Percentiles rank a stretch among this genome's conserved stretches.
phyloP scores from a whole-genome alignment of 2,113 vertebrate genomes.

The Centrocercus urophasianus region DNA sequence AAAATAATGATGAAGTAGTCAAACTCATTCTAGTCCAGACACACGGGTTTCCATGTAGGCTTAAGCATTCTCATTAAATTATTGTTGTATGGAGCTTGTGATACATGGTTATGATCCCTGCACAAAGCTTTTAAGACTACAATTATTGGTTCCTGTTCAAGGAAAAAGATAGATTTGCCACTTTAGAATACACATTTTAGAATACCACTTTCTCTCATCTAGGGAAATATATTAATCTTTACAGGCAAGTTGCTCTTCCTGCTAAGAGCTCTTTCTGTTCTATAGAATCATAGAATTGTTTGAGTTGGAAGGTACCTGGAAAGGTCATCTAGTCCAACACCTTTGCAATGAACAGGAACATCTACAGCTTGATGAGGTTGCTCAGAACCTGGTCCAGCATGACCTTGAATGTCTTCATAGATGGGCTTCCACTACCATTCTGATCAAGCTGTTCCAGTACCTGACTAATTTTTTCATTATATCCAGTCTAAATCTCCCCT shows the following conservation, averaged over 20 bases:
- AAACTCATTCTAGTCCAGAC: background rate
- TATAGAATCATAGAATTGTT: background rate
- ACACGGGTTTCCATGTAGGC: background rate
- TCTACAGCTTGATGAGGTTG: no score
- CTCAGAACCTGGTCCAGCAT: no score
- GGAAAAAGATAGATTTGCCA: background rate
- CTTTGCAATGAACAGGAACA: no score
- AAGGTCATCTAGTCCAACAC: no score
- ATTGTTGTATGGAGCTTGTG: background rate
- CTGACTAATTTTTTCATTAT: no score
- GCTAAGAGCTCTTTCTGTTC: background rate
- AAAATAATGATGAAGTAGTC: background rate
- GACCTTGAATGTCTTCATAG: no score
- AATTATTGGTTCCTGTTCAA: background rate
- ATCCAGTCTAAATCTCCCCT: no score
- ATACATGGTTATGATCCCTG: background rate
- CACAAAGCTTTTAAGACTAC: background rate
- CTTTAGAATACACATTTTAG: no score
- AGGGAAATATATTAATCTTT: background rate
- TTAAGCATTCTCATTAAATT: slow-evolving; percentile 8
- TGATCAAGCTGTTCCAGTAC: no score
- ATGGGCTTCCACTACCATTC: no score
- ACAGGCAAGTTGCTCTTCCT: background rate
- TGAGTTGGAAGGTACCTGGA: no score
- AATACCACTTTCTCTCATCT: background rate